phyloP scores from a whole-genome alignment of 2,113 vertebrate species.

The Ageneiosus marmoratus region DNA sequence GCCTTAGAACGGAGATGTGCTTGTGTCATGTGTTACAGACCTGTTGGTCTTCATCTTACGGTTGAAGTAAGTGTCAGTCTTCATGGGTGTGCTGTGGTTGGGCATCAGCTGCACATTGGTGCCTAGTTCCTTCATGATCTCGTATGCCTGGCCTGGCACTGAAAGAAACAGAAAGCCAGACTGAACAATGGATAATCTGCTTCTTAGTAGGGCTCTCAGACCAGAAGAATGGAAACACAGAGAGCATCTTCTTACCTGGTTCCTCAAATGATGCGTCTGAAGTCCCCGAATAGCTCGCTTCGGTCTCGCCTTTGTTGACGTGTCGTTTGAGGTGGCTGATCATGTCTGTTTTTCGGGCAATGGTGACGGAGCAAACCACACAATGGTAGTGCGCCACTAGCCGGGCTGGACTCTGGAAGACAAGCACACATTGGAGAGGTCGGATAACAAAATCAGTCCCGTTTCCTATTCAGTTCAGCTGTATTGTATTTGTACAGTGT shows the following conservation, averaged over 20 bases:
- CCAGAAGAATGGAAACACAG: neutral
- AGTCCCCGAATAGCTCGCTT: conserved; percentile 81
- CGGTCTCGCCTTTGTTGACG: conserved; percentile 91
- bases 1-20: neutral
- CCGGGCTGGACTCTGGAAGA: conserved; percentile 73
- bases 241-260: conserved; percentile 55
- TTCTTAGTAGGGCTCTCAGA: neutral
- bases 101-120: conserved; percentile 93
- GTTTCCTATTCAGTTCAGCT: neutral
- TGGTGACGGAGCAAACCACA: conserved; percentile 91
- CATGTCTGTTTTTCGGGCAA: conserved; percentile 91
- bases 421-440: conserved; percentile 4
- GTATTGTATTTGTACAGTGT: neutral
- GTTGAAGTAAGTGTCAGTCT: conserved; percentile 97
- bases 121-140: conserved; percentile 89
- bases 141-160: conserved; percentile 70
- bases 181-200: neutral
- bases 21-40: conserved; percentile 77
- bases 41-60: conserved; percentile 98
- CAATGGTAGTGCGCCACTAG: conserved; percentile 94
- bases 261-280: conserved; percentile 58
- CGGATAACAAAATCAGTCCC: neutral
- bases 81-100: conserved; percentile 88
- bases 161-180: conserved; percentile 13
- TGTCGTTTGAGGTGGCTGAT: conserved; percentile 91